These are phyloP conservation scores for Arizona elegans DNA, from an alignment of 2,113 vertebrate genomes.

Conservation along the genomic window DNA sequence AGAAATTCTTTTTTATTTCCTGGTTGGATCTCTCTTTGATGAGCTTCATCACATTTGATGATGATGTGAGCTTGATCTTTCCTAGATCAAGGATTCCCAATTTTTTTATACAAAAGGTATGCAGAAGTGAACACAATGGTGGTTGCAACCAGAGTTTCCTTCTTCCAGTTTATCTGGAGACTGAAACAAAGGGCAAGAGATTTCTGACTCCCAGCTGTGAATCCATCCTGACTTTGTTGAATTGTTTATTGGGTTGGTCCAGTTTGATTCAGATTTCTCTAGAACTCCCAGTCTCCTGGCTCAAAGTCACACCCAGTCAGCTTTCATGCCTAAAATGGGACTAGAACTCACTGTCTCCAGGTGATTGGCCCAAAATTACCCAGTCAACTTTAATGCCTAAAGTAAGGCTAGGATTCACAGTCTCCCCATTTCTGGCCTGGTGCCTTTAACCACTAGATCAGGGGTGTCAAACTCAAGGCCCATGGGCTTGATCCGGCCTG, in stretches of 20 bases:
- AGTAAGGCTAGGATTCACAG: not conserved
- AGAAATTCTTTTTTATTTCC: no score
- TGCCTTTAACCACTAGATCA: no score
- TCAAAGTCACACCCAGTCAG: not conserved
- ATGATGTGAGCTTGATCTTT: no score
- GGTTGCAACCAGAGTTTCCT: not conserved
- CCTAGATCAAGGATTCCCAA: not conserved
- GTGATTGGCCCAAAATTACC: not conserved
- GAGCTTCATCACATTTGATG: no score
- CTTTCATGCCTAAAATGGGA: not conserved
- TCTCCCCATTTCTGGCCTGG: no score
- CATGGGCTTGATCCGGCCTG: no score
- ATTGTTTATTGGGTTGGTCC: not conserved
- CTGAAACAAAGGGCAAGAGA: not conserved
- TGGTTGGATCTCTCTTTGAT: no score
- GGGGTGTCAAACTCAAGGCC: no score
- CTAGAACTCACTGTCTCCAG: not conserved
- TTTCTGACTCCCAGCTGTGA: not conserved
- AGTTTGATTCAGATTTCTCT: not conserved
- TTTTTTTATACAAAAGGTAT: not conserved
- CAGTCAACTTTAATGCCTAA: not conserved
- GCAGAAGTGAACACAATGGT: not conserved
- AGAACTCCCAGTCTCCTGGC: not conserved
- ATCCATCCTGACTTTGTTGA: not conserved
- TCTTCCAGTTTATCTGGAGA: not conserved